These are phyloP conservation scores for Pomacea maculata DNA, from an alignment of 1,140 invertebrate species.

Conservation along the genomic window DNA sequence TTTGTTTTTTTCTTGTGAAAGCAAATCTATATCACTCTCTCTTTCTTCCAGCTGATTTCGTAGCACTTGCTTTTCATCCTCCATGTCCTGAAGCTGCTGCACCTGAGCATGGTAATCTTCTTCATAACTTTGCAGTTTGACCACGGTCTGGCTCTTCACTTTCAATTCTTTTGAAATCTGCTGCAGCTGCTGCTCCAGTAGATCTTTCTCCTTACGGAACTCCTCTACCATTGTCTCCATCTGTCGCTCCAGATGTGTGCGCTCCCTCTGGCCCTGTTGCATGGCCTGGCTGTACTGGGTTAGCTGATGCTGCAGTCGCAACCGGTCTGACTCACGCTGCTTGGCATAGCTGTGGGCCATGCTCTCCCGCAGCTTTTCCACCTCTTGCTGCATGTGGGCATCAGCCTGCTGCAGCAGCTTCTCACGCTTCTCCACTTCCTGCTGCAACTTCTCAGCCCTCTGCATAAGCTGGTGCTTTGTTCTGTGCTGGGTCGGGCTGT, in stretches of 20 bases:
- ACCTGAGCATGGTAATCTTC: not conserved
- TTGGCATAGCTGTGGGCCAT: conserved; percentile 36
- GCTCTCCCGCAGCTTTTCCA: conserved; percentile 34
- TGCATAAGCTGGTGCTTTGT: conserved; percentile 9
- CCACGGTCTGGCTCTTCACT: not conserved
- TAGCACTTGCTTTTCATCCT: conserved; percentile 15
- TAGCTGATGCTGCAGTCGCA: conserved; percentile 28
- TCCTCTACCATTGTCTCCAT: conserved; percentile 16
- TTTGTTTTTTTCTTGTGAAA: conserved; percentile 19
- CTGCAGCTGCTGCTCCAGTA: conserved; percentile 19
- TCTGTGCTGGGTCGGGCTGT: not conserved
- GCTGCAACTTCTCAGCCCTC: conserved; percentile 27
- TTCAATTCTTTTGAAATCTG: conserved; percentile 15
- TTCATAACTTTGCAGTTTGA: no score
- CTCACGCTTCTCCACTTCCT: conserved; percentile 40
- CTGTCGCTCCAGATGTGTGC: conserved; percentile 22
- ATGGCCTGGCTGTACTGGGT: conserved; percentile 29
- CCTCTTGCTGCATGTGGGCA: conserved; percentile 43
- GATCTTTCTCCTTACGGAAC: conserved; percentile 26
- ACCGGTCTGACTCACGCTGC: conserved; percentile 15
- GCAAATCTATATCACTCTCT: conserved; percentile 22
- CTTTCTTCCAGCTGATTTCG: not conserved
- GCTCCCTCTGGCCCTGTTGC: conserved; percentile 27
- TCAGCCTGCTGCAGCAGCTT: conserved; percentile 44
- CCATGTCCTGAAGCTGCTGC: conserved; percentile 12